Evolutionary conservation across 2,797 vertebrate genomes (phyloP), one percentile per base, ranked within the genome.

Genomic region (Eospalax fontanierii): DNA sequence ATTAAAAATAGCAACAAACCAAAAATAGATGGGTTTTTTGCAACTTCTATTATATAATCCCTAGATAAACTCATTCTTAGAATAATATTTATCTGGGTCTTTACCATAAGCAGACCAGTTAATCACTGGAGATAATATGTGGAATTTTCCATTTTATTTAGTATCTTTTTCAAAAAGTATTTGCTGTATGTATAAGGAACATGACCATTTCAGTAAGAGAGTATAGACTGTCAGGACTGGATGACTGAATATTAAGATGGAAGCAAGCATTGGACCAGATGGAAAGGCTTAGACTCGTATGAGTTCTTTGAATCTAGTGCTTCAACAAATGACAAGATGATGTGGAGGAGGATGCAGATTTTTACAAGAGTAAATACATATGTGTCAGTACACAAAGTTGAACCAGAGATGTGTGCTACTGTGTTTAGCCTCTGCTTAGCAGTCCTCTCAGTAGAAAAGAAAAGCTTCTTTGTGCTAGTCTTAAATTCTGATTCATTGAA

Each of bases 391-490:
- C 74, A 87, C n/a, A 65, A 91, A 95, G 91, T 95, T 94, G 75
- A 91, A 84, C 22, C 14, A 57, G 63, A 54, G 59, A 0, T 21
- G 95, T 97, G 89, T 92, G 40, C 96, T 94, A 26, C 87, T 79
- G 0, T 96, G 91, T 95, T 68, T 86, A 95, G 81, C 85, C 0
- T 28, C 57, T 92, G 0, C 89, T 74, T 65, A 81, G 50, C 89
- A 85, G 92, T 50, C 54, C 84, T 89, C 89, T 96, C 86, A 78
- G 81, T 81, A 88, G 94, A 75, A 93, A 95, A 91, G 89, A 90
- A 96, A 97, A 86, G 80, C 95, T 97, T 97, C 65, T 50, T 95
- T 95, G 87, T 97, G 78, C 30, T 90, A 89, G 90, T 88, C 1
- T 70, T 33, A 90, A 95, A 86, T 96, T 98, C 97, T 95, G 43